Evolutionary conservation across 2,888 invertebrate genomes (phyloP), one percentile per base, ranked within the genome.

Genomic region (Leucoma salicis): DNA sequence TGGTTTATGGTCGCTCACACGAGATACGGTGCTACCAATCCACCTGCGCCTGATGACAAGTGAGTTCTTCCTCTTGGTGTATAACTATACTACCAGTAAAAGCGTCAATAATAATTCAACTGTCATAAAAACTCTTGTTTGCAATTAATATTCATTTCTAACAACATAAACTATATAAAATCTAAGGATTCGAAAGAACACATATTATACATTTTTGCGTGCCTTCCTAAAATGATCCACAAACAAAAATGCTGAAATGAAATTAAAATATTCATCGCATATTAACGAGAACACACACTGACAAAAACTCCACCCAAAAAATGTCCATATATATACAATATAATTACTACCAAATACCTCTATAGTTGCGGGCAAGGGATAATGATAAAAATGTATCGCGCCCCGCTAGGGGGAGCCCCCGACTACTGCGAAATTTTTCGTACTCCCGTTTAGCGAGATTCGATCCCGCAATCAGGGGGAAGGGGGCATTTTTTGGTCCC

Each of bases 391-490:
- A 82, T 83, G 85, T 85, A 83, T 83, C 82, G 81, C 71, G 63
- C 75, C 69, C 67, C 66, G 39, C 63, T 4, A 47, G 66, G 72
- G 71, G 67, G 44, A 38, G 47, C 65, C 72, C 74, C 29, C 66
- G 65, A 58, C 69, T 67, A 65, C 73, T 67, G 67, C 69, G 70
- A 78, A 61, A 82, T 79, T 82, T 83, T 83, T 83, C 74, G 70
- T 74, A 71, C 65, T 54, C 77, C 76, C 77, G 74, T 82, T 85
- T 85, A 86, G 85, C 82, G 84, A 81, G 86, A 84, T 86, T 83
- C 85, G 86, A 86, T 86, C 85, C 85, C 85, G 82, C 85, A 85
- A 85, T 85, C 84, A 82, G 82, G 81, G 82, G 75, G 79, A 35
- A 27, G 46, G 69, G 80, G 82, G 73, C 80, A 72, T 73, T 82